phyloP scores from a whole-genome alignment of 2,888 invertebrate genomes.

The Prionchulus punctatus region DNA sequence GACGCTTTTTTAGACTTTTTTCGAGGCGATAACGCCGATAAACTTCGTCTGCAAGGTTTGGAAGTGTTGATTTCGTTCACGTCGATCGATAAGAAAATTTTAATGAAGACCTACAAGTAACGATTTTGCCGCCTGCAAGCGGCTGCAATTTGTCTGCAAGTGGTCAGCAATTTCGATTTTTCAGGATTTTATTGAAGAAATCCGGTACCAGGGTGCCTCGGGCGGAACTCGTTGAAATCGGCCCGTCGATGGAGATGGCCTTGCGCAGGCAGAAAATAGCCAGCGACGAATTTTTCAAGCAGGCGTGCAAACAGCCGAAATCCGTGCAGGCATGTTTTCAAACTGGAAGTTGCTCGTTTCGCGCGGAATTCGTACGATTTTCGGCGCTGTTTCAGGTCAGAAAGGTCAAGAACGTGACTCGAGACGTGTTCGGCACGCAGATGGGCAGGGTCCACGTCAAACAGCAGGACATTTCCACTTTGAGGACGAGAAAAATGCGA shows the following conservation, averaged over 20 bases:
- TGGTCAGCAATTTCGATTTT: constrained; percentile 7
- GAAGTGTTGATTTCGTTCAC: constrained; percentile 85
- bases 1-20: constrained; percentile 71
- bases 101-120: constrained; percentile 54
- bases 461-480: constrained; percentile 60
- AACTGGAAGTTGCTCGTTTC: too few species aligned
- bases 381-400: constrained; percentile 50
- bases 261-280: constrained; percentile 71
- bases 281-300: constrained; percentile 55
- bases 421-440: constrained; percentile 69
- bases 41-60: constrained; percentile 72
- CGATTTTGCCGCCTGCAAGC: too few species aligned
- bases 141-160: too few species aligned
- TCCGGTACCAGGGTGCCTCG: constrained; percentile 72
- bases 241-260: constrained; percentile 73
- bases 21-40: constrained; percentile 59
- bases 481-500: constrained; percentile 81
- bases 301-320: constrained; percentile 29
- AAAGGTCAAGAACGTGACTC: constrained; percentile 75
- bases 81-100: constrained; percentile 58
- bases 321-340: constrained; percentile 30
- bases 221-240: constrained; percentile 79
- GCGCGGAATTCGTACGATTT: too few species aligned
- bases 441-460: constrained; percentile 83
- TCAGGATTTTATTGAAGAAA: constrained; percentile 65